Percentiles rank a stretch among this genome's conserved stretches.
phyloP scores from a whole-genome alignment of 2,113 vertebrate genomes.

The Neomonachus schauinslandi region DNA sequence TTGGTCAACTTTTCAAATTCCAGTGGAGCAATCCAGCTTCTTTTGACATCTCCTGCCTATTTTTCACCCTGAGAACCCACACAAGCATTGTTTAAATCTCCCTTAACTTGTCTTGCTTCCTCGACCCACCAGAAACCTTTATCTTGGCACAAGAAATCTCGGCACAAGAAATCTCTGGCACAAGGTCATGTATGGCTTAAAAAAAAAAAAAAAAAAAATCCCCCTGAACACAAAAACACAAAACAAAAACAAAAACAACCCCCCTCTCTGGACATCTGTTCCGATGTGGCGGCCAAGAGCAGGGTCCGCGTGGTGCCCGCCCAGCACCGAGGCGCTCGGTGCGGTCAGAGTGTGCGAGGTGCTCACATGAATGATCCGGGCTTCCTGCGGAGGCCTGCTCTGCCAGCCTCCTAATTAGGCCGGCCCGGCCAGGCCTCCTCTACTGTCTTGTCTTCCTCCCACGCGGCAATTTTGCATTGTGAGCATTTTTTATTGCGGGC shows the following conservation, averaged over 20 bases:
- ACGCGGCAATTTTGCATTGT: neutral
- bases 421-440: constrained; percentile 69
- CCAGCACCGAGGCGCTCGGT: constrained; percentile 75
- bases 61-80: constrained; percentile 27
- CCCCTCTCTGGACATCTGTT: constrained; percentile 84
- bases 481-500: constrained; percentile 42
- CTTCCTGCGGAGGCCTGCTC: constrained; percentile 79
- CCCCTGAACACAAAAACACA: constrained; percentile 57
- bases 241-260: constrained; percentile 73
- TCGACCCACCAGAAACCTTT: constrained; percentile 83
- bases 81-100: accelerated
- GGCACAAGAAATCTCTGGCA: constrained; percentile 83
- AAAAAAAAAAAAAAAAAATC: constrained; percentile 36
- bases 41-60: constrained; percentile 40
- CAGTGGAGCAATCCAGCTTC: constrained; percentile 61
- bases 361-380: constrained; percentile 84
- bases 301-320: constrained; percentile 77
- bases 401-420: constrained; percentile 85
- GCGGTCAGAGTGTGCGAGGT: constrained; percentile 73
- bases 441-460: constrained; percentile 41
- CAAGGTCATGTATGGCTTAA: constrained; percentile 68
- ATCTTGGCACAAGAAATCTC: constrained; percentile 80
- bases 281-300: constrained; percentile 79
- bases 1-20: constrained; percentile 77
- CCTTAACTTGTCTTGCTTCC: constrained; percentile 71